These are phyloP conservation scores for Empidonax alnorum DNA, from an alignment of 2,113 vertebrate species.

Conservation along the genomic window DNA sequence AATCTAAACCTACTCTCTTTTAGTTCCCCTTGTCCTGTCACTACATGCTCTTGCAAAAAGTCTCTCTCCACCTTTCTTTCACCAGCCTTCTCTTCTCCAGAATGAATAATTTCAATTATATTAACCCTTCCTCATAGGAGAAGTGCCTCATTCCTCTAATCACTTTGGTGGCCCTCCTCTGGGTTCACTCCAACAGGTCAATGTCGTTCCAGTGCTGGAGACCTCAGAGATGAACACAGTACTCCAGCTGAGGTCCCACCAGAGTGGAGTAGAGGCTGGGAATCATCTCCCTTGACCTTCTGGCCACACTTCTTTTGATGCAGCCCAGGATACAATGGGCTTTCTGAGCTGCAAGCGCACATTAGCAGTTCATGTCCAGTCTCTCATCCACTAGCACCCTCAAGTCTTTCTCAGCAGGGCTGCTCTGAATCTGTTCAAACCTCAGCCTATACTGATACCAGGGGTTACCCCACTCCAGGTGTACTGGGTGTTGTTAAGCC, in stretches of 20 bases:
- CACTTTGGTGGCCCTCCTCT: background rate
- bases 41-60: background rate
- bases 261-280: background rate
- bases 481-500: background rate
- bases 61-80: background rate
- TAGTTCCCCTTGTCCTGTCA: background rate
- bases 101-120: background rate
- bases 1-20: background rate
- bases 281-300: background rate
- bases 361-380: background rate
- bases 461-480: background rate
- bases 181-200: background rate
- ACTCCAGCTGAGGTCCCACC: background rate
- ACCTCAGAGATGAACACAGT: background rate
- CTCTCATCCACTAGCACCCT: background rate
- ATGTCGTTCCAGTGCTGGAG: background rate
- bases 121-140: background rate
- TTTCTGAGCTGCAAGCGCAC: background rate
- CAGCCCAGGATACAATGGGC: background rate
- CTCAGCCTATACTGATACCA: background rate
- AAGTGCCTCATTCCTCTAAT: background rate
- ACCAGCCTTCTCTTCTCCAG: background rate
- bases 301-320: background rate
- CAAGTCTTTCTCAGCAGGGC: background rate
- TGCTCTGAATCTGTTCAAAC: background rate